Evolutionary conservation across 2,888 invertebrate species (phyloP), one percentile per base, ranked within the genome.

Genomic region (Portevinia maculata): DNA sequence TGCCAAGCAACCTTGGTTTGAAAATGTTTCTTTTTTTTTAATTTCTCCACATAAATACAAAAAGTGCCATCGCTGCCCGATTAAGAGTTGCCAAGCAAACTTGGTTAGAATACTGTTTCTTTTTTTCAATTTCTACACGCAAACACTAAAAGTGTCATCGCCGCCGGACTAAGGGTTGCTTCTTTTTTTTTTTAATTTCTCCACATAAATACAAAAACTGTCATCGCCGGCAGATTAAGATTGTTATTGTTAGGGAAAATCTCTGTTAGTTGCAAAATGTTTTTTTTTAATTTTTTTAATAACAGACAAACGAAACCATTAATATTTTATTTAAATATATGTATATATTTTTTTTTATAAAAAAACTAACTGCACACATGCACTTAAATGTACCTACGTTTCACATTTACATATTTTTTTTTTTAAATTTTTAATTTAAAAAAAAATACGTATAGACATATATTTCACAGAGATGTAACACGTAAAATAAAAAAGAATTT

Each of bases 351-450:
- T 28, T 44, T 44, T 57, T 28, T 46, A 1, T 37, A 32, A 48
- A 64, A 32, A 11, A 32, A 55, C 55, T 67, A 67, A 44, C 6
- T 67, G 55, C 67, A 41, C 67, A 46, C 65, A 53, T 50, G 64
- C 52, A 57, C 55, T 44, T 55, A 34, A 46, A n/a, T 13, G 3
- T 0, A n/a, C n/a, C n/a, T 57, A 53, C 30, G 28, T 28, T 46
- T 17, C n/a, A 46, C 19, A 46, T 17, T 46, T 13, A n/a, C 13
- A 64, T 24, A 13, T 17, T 6, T 6, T 53, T 9, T 30, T 19
- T 52, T n/a, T 57, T 39, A 1, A 24, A 19, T 15, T 65, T 55
- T 34, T 21, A 46, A 24, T 15, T 13, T 37, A 34, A 24, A 59
- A 69, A 34, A 34, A 64, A 30, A 65, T 34, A 69, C 9, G 15